A percentile compares a stretch with the other conserved stretches of the same genome.
These are phyloP conservation scores for Aselliscus stoliczkanus DNA, from an alignment of 2,797 vertebrate genomes.

Conservation along the genomic window DNA sequence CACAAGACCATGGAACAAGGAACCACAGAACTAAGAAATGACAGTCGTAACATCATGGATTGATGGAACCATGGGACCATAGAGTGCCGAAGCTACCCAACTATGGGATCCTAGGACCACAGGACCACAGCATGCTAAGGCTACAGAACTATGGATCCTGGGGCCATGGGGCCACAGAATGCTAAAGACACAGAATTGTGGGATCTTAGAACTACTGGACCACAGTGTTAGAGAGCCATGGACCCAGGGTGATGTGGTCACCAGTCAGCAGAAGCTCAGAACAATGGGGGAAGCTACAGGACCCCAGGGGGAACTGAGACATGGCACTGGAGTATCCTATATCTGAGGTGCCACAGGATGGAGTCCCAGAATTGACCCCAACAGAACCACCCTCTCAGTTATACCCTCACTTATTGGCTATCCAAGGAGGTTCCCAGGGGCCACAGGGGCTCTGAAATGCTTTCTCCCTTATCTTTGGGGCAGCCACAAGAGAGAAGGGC, in stretches of 20 bases:
- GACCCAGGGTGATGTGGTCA: not conserved
- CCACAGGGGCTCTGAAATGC: not conserved
- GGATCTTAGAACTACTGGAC: not conserved
- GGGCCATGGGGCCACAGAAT: fast-evolving
- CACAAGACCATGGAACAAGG: not conserved
- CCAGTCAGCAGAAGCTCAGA: not conserved
- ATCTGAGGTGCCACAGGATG: not conserved
- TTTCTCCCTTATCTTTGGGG: not conserved
- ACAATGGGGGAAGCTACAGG: not conserved
- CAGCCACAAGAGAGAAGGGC: not conserved
- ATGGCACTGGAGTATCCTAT: not conserved
- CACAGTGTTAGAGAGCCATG: not conserved
- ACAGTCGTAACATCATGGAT: not conserved
- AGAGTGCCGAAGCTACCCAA: not conserved
- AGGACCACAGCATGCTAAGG: not conserved
- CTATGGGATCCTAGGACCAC: not conserved
- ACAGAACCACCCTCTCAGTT: not conserved
- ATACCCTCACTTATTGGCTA: not conserved
- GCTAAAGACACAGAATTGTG: not conserved
- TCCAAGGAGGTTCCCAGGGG: not conserved
- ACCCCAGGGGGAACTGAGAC: not conserved
- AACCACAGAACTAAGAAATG: not conserved
- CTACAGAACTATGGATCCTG: not conserved
- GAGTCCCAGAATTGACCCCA: not conserved
- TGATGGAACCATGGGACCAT: not conserved